Percentiles rank a stretch among this genome's conserved stretches.
phyloP scores from a whole-genome alignment of 1,140 invertebrate species.

The Leptinotarsa defecta region DNA sequence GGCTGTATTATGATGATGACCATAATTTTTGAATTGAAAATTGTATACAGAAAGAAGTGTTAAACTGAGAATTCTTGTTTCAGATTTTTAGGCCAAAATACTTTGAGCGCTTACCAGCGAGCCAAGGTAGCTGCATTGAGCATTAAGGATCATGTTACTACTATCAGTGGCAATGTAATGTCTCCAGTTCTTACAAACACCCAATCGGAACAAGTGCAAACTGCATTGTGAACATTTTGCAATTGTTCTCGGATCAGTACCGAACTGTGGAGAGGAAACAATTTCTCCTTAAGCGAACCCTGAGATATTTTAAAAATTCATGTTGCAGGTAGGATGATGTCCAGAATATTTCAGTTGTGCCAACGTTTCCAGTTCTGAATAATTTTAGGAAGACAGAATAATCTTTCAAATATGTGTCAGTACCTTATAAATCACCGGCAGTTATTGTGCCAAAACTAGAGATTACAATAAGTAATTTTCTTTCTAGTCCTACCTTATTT shows the following conservation, averaged over 20 bases:
- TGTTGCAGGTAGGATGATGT: neutral
- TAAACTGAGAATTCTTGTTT: constrained; percentile 29
- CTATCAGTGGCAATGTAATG: constrained; percentile 63
- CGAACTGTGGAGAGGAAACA: neutral
- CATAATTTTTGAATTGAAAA: too few species aligned
- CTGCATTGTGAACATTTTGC: constrained; percentile 5
- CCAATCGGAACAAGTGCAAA: neutral
- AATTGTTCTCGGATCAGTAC: neutral
- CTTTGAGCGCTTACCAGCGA: constrained; percentile 82
- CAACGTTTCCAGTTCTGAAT: neutral
- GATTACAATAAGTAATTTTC: too few species aligned
- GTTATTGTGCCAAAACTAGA: too few species aligned
- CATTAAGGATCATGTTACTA: constrained; percentile 64
- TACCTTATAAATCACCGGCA: too few species aligned
- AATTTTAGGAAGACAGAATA: neutral
- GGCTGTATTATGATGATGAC: neutral
- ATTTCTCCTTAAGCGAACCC: neutral
- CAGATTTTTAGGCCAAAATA: constrained; percentile 83
- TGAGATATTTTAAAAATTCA: constrained; percentile 3
- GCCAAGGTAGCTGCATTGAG: constrained; percentile 87
- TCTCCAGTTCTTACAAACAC: neutral
- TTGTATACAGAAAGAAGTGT: too few species aligned
- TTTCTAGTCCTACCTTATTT: too few species aligned
- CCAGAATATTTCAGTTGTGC: too few species aligned
- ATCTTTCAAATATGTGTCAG: neutral